Evolutionary conservation across 2,113 vertebrate genomes (phyloP).

Genomic region (Rhombomys opimus): DNA sequence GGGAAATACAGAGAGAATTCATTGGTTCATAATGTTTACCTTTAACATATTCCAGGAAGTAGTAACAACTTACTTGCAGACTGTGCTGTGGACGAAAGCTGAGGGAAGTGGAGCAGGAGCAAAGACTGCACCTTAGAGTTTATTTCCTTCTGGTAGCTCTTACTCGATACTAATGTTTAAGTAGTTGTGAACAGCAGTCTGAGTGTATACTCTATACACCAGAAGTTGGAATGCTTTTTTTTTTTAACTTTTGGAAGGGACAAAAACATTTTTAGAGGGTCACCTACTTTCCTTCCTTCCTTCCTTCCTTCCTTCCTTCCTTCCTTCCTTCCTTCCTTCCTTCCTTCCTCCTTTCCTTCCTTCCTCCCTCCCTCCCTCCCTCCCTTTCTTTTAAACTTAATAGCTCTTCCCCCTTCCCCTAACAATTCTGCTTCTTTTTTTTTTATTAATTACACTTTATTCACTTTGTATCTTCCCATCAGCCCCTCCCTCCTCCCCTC

Average conservation of each 20-base stretch:
- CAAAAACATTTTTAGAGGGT: not conserved
- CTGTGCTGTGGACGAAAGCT: not conserved
- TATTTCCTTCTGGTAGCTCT: not conserved
- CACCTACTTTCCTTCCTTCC: no score
- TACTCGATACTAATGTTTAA: not conserved
- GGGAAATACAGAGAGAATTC: slow-evolving; percentile 22
- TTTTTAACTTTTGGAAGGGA: not conserved
- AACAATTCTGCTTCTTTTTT: not conserved
- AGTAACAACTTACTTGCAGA: slow-evolving; percentile 40
- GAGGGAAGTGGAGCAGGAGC: not conserved
- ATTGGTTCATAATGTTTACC: slow-evolving; percentile 34
- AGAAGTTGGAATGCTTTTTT: not conserved
- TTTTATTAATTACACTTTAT: not conserved
- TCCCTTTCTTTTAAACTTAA: not conserved
- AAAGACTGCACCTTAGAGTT: not conserved
- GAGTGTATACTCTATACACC: not conserved
- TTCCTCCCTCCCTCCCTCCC: not conserved
- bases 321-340: no score
- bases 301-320: no score
- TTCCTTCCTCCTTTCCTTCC: no score
- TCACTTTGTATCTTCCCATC: no score
- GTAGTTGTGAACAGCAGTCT: not conserved
- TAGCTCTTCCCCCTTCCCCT: not conserved
- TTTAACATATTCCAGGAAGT: slow-evolving; percentile 1
- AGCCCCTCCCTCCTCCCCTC: no score